Conservation (phyloP, 1,140 invertebrate genomes). For the Achroia grisella region DNA sequence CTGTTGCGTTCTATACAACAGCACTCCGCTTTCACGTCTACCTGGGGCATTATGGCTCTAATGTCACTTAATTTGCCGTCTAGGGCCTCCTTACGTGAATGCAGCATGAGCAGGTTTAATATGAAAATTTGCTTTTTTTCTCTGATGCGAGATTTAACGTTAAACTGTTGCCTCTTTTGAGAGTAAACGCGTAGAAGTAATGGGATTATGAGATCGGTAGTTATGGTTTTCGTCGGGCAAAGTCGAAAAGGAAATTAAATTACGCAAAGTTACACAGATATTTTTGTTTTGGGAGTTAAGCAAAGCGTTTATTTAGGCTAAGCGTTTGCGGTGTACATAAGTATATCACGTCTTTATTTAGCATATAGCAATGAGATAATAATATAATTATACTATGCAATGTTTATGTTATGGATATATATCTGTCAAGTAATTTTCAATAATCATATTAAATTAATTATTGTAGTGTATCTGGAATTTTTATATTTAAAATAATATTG, state of each 20-base stretch:
- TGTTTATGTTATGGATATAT: no score
- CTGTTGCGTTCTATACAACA: slow-evolving; percentile 40
- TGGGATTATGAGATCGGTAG: slow-evolving; percentile 61
- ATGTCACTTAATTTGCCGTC: slow-evolving; percentile 72
- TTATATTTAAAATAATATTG: no score
- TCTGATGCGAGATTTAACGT: slow-evolving; percentile 54
- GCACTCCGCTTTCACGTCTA: slow-evolving; percentile 61
- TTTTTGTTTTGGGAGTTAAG: slow-evolving; percentile 1
- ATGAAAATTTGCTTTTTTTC: slow-evolving; percentile 63
- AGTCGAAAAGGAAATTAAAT: slow-evolving; percentile 55
- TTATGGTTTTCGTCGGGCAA: slow-evolving; percentile 46
- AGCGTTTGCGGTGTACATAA: background rate
- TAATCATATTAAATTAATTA: no score
- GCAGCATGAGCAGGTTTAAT: slow-evolving; percentile 66
- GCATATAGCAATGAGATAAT: no score
- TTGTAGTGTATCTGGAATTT: no score
- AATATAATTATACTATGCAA: no score
- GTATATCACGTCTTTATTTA: background rate
- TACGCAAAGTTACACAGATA: slow-evolving; percentile 12
- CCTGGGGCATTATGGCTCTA: slow-evolving; percentile 66
- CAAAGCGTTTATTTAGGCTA: background rate
- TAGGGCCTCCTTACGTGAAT: slow-evolving; percentile 68
- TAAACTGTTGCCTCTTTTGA: slow-evolving; percentile 65
- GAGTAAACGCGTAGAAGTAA: slow-evolving; percentile 68
- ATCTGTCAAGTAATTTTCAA: no score